phyloP scores from a whole-genome alignment of 2,888 invertebrate genomes.

The Thereva unica region DNA sequence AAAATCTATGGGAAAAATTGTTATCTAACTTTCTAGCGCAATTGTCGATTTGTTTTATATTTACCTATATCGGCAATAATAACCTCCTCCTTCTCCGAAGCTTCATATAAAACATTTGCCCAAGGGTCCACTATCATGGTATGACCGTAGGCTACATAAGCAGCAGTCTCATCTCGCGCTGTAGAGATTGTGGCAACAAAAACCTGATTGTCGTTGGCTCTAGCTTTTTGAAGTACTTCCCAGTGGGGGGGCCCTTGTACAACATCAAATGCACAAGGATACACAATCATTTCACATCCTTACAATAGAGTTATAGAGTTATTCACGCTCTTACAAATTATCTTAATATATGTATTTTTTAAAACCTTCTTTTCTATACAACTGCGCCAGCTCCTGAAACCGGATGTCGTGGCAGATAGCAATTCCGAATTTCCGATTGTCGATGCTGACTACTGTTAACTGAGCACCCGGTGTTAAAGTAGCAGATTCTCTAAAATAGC shows the following conservation, averaged over 20 bases:
- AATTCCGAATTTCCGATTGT: constrained; percentile 76
- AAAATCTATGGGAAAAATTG: constrained; percentile 64
- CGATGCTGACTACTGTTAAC: constrained; percentile 75
- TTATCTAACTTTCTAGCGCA: neutral
- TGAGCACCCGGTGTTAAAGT: constrained; percentile 75
- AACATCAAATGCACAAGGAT: constrained; percentile 92
- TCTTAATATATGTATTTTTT: too few species aligned
- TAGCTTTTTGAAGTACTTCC: constrained; percentile 78
- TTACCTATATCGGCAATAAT: constrained; percentile 77
- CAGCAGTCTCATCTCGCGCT: constrained; percentile 71
- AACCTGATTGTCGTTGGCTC: constrained; percentile 88
- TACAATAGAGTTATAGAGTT: neutral
- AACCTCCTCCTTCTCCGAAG: constrained; percentile 72
- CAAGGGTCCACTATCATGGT: constrained; percentile 82
- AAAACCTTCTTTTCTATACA: constrained; percentile 66
- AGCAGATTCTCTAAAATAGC: constrained; percentile 85
- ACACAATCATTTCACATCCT: constrained; percentile 81
- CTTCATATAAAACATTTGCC: constrained; percentile 68
- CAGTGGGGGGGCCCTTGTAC: constrained; percentile 93
- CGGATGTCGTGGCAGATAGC: constrained; percentile 97
- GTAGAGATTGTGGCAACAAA: constrained; percentile 86
- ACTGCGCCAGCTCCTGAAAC: constrained; percentile 83
- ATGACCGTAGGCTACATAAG: constrained; percentile 91
- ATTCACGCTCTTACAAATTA: too few species aligned
- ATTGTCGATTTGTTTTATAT: constrained; percentile 28